Evolutionary conservation across 2,888 invertebrate species (phyloP), one percentile per base, ranked within the genome.

Genomic region (Arctia plantaginis): DNA sequence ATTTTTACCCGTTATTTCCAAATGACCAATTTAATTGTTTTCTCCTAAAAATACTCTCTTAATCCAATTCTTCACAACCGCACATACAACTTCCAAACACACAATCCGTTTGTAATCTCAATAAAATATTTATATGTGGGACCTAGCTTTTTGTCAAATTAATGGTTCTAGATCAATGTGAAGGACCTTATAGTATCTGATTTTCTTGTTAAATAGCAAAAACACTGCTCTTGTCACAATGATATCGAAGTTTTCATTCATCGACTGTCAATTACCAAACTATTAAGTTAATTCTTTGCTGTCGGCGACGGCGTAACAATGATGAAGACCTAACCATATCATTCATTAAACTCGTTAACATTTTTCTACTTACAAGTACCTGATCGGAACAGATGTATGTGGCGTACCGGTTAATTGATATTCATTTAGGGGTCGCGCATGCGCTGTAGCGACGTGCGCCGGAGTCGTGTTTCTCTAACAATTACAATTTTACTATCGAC

Each of bases 381-480:
- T 66, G 69, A 73, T 77, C 73, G 75, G 82, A 89, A 90, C 90
- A 90, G 90, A 90, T 90, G 90, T 88, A 85, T 75, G 88, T 88
- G 85, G 80, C 80, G 80, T 87, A 90, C 89, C 75, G 76, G 86
- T 90, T 92, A 90, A 93, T 93, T 90, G 41, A 59, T 69, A 75
- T 72, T 55, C 75, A 72, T 62, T 66, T 44, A 69, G 69, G 75
- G 75, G 85, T 70, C 66, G 73, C 85, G 83, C 85, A 80, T 81
- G 82, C 82, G 78, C 79, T n/a, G 55, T 20, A 71, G 67, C 44
- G 66, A 76, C 76, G 62, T 80, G 76, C 80, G 78, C 84, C 30
- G 33, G 64, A 69, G 75, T 72, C 71, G 65, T 35, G 10, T 73
- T 55, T 41, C 67, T 90, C 89, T 88, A 85, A 65, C 41, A 30